A percentile compares a stretch with the other conserved stretches of the same genome.
Evolutionary conservation across 1,140 invertebrate genomes (phyloP).

Genomic region (Magallana gigas): DNA sequence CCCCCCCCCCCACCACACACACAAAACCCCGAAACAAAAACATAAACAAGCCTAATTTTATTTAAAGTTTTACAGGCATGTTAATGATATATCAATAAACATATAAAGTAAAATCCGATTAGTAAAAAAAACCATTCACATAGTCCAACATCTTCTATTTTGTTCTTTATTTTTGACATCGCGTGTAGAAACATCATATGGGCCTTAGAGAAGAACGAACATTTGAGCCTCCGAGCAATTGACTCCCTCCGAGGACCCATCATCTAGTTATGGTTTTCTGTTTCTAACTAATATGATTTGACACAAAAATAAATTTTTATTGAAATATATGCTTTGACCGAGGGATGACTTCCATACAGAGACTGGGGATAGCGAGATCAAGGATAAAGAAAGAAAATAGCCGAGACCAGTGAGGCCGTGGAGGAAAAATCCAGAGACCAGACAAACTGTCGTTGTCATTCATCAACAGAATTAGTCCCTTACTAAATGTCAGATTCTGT

Average conservation of each 20-base stretch:
- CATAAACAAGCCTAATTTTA: no score
- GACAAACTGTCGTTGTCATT: not conserved
- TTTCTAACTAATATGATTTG: not conserved
- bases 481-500: not conserved
- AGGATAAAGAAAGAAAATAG: not conserved
- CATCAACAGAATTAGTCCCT: not conserved
- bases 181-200: not conserved
- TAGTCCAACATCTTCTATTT: no score
- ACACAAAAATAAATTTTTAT: conserved; percentile 6
- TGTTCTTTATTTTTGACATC: not conserved
- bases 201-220: not conserved
- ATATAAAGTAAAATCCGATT: no score
- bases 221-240: not conserved
- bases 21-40: no score
- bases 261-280: not conserved
- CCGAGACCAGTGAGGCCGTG: not conserved
- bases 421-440: not conserved
- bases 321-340: conserved; percentile 17
- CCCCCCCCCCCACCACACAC: no score
- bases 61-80: no score
- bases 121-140: no score
- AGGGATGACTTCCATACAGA: not conserved
- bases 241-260: not conserved
- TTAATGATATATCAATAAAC: no score
- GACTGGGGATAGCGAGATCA: not conserved